Evolutionary conservation across 92 coral and sea anemone genomes (phyloP).

Genomic region (Bergia sp.): DNA sequence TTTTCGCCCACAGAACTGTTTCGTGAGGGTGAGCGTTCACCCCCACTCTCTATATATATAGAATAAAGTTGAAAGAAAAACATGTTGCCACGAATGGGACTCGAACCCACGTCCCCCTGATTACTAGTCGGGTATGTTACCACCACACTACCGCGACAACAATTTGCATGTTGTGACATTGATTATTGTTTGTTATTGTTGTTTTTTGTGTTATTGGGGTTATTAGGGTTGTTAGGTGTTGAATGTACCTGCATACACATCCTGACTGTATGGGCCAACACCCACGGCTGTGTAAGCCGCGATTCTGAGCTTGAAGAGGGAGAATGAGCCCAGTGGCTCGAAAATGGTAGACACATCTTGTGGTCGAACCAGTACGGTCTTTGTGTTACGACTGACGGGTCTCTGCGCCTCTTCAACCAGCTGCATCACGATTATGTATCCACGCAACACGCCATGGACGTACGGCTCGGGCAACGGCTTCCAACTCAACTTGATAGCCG

Average conservation of each 20-base stretch:
- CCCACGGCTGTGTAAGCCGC: constrained; percentile 28
- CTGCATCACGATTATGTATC: constrained; percentile 14
- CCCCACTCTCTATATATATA: no score
- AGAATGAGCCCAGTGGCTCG: background rate
- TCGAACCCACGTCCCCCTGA: no score
- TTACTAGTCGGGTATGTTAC: no score
- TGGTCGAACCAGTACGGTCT: background rate
- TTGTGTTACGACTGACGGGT: background rate
- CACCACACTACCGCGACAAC: no score
- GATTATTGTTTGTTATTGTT: no score
- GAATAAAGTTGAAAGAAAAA: no score
- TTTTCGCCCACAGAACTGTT: no score
- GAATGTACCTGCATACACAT: constrained; percentile 13
- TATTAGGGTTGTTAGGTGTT: no score
- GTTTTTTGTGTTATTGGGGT: no score
- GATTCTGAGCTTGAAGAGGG: constrained; percentile 3
- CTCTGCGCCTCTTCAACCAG: background rate
- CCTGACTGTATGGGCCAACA: constrained; percentile 12
- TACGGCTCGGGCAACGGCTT: background rate
- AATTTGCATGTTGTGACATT: no score
- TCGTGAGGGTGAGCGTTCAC: no score
- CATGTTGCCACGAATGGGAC: no score
- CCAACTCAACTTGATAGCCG: constrained; percentile 32
- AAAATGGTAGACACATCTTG: background rate
- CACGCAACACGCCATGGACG: constrained; percentile 42